Evolutionary conservation across 2,113 vertebrate genomes (phyloP).

Genomic region (Chloropsis hardwickii): DNA sequence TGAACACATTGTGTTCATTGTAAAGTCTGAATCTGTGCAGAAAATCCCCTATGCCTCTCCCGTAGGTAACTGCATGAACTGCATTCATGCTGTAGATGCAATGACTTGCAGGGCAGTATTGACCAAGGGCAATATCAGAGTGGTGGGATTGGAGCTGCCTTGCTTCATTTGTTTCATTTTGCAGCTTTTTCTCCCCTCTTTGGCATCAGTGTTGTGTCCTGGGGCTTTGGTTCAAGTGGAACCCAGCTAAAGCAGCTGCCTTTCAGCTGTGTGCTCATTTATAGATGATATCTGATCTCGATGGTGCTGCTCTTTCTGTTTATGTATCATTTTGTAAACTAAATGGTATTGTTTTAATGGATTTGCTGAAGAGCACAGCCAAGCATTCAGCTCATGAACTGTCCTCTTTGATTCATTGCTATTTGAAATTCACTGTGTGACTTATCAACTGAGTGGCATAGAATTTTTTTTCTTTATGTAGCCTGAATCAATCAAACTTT

Average conservation of each 20-base stretch:
- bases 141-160: background rate
- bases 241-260: background rate
- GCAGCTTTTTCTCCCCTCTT: background rate
- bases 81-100: background rate
- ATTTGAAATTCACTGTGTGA: constrained; percentile 3
- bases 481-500: constrained; percentile 15
- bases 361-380: background rate
- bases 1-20: background rate
- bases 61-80: background rate
- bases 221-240: background rate
- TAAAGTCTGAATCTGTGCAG: background rate
- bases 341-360: background rate
- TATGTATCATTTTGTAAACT: background rate
- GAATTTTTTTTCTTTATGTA: background rate
- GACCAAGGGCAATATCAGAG: background rate
- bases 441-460: background rate
- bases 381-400: background rate
- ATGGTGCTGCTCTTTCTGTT: background rate
- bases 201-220: background rate
- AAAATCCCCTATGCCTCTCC: background rate
- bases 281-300: background rate
- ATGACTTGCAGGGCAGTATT: background rate
- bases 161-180: background rate
- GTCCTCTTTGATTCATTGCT: background rate
- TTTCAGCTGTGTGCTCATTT: background rate